These are phyloP conservation scores for Phaethornis superciliosus DNA, from an alignment of 2,113 vertebrate species.

Conservation along the genomic window DNA sequence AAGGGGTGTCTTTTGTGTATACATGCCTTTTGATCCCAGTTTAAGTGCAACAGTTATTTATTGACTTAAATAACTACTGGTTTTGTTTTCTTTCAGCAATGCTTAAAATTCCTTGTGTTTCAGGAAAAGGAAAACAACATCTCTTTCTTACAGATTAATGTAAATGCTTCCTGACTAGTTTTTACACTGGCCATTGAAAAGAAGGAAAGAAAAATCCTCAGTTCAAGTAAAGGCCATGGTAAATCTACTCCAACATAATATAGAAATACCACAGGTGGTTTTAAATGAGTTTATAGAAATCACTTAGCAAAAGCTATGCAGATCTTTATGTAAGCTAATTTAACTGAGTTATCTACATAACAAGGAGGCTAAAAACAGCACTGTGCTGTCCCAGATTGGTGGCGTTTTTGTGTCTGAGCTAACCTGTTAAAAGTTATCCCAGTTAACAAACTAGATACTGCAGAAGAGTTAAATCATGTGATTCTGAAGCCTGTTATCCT, in stretches of 20 bases:
- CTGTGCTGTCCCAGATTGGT: conserved; percentile 4
- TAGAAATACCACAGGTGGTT: background rate
- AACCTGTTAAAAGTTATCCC: conserved; percentile 13
- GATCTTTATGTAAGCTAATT: background rate
- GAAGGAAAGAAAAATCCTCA: background rate
- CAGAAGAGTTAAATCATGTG: background rate
- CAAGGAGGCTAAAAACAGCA: background rate
- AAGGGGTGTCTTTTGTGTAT: background rate
- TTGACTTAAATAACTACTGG: background rate
- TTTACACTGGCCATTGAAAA: background rate
- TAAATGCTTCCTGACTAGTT: background rate
- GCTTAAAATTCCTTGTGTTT: background rate
- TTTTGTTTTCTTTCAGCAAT: background rate
- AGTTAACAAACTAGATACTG: background rate
- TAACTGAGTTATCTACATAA: background rate
- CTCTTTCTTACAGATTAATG: background rate
- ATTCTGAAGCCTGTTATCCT: background rate
- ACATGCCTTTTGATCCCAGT: background rate
- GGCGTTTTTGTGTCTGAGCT: background rate
- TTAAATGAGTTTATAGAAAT: conserved; percentile 1
- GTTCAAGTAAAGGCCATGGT: background rate
- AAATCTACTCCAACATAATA: background rate
- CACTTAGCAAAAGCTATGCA: background rate
- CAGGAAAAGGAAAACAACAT: background rate
- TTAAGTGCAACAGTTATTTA: background rate